Conservation (phyloP, 1,140 invertebrate genomes). For the Stegodyphus mimosarum region DNA sequence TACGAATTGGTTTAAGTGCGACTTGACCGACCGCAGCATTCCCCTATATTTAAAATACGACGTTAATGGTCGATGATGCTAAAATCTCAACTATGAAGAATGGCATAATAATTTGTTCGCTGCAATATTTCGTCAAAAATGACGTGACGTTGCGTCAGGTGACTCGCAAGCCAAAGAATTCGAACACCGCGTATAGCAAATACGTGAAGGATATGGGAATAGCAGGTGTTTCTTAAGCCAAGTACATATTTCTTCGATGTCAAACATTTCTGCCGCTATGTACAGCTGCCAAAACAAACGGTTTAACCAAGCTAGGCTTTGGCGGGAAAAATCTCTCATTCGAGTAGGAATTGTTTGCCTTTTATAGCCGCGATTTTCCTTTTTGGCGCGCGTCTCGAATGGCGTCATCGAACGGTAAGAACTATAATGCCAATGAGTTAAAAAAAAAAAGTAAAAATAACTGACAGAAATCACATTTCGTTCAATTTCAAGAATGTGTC, state of each 20-base stretch:
- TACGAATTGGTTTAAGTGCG: too few relatives aligned
- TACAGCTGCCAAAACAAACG: conserved; percentile 37
- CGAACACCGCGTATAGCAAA: conserved; percentile 10
- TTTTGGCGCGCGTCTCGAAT: not conserved
- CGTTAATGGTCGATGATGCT: too few relatives aligned
- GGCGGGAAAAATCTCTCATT: conserved; percentile 25
- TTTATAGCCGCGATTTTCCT: not conserved
- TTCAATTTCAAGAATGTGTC: too few relatives aligned
- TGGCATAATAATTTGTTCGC: too few relatives aligned
- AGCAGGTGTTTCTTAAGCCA: conserved; percentile 7
- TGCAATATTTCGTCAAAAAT: not conserved
- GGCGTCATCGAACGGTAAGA: not conserved
- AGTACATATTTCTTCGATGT: conserved; percentile 16
- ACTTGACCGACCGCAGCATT: too few relatives aligned
- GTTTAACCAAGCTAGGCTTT: conserved; percentile 26
- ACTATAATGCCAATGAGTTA: not conserved
- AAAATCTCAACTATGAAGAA: too few relatives aligned
- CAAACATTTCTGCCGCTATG: conserved; percentile 24
- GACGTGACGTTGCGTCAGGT: not conserved
- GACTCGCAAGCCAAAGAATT: conserved; percentile 4
- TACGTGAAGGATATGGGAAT: not conserved
- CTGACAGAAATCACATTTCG: too few relatives aligned
- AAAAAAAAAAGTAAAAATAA: too few relatives aligned
- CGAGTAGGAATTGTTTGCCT: conserved; percentile 2
- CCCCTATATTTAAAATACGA: too few relatives aligned